A percentile compares a stretch with the other conserved stretches of the same genome.
phyloP scores from a whole-genome alignment of 2,113 vertebrate species.

The Aramus guarauna region DNA sequence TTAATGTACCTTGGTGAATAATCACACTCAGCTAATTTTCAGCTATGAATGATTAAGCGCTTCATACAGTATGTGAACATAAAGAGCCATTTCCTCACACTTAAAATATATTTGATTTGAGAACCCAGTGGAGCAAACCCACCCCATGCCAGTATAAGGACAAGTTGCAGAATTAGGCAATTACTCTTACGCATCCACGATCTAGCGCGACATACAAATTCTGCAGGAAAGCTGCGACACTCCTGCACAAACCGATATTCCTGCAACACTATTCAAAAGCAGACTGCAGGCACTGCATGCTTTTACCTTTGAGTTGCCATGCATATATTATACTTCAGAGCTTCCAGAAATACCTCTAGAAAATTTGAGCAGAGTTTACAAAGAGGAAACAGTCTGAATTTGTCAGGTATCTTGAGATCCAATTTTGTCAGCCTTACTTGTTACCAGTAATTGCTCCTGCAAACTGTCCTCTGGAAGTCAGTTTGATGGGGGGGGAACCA shows the following conservation, averaged over 20 bases:
- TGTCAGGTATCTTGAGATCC: background rate
- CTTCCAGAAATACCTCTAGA: background rate
- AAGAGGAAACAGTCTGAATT: background rate
- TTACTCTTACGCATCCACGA: background rate
- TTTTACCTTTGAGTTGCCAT: background rate
- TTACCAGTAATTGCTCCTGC: background rate
- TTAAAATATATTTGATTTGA: slow-evolving; percentile 50
- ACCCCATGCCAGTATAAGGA: background rate
- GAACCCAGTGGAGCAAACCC: background rate
- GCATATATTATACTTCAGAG: background rate
- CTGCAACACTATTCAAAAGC: background rate
- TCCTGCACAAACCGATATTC: background rate
- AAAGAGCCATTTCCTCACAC: slow-evolving; percentile 37
- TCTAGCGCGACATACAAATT: background rate
- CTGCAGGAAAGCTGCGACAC: background rate
- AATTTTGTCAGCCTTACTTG: background rate
- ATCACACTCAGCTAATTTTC: slow-evolving; percentile 58
- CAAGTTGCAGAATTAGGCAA: background rate
- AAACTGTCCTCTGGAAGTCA: background rate
- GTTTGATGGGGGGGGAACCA: background rate
- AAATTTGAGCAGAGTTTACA: background rate
- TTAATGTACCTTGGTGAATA: slow-evolving; percentile 66
- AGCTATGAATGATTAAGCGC: slow-evolving; percentile 63
- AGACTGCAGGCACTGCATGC: background rate
- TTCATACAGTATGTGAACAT: slow-evolving; percentile 42